Evolutionary conservation across 2,113 vertebrate genomes (phyloP).

Genomic region (Sylvilagus bachmani): DNA sequence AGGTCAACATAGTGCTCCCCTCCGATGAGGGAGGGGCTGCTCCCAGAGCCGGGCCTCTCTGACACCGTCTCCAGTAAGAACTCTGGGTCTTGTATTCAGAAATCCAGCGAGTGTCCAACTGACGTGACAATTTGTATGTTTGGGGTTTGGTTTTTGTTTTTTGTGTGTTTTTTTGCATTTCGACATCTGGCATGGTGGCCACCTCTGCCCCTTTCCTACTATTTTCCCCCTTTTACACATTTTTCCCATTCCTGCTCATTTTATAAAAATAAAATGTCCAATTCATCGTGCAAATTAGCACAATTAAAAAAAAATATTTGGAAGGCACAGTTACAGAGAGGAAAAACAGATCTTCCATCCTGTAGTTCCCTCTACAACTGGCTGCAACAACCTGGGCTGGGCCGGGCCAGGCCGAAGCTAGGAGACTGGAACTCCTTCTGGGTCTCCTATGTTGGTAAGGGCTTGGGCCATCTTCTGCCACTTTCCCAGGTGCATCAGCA

Average conservation of each 20-base stretch:
- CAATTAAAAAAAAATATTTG: too few species aligned
- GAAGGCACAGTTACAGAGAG: too few species aligned
- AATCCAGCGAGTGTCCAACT: background rate
- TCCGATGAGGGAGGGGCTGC: background rate
- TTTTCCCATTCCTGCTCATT: background rate
- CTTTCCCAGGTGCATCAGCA: too few species aligned
- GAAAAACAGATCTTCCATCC: too few species aligned
- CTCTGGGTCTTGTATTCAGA: background rate
- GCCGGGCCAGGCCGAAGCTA: too few species aligned
- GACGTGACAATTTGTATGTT: background rate
- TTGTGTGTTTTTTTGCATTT: background rate
- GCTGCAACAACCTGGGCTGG: too few species aligned
- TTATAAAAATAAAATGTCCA: slow-evolving; percentile 32
- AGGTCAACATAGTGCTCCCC: background rate
- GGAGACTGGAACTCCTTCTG: too few species aligned
- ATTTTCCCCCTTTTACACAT: background rate
- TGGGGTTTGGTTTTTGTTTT: too few species aligned
- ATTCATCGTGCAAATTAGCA: background rate
- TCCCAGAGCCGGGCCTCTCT: background rate
- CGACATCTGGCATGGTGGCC: background rate
- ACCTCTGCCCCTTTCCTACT: background rate
- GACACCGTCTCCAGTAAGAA: background rate
- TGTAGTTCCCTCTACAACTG: too few species aligned
- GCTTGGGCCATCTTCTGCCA: too few species aligned
- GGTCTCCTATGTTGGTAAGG: too few species aligned